Conservation (phyloP, 92 coral and sea anemone species). For the Porites cylindrica region DNA sequence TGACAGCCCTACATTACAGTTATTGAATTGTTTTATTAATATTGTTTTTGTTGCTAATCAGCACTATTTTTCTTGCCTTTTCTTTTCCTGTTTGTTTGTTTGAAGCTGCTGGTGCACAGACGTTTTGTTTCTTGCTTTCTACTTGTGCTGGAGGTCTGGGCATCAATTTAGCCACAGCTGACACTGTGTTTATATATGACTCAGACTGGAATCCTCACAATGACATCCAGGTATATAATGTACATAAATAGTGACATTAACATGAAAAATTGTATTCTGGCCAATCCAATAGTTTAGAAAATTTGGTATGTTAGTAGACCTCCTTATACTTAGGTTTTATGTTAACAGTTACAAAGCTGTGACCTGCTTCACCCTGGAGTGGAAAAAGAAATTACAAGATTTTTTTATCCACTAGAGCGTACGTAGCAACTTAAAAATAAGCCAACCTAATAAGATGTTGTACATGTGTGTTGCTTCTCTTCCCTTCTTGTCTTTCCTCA, state of each 20-base stretch:
- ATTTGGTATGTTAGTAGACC: neutral
- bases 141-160: slow-evolving; percentile 99
- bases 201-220: slow-evolving; percentile 99
- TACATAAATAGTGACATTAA: neutral
- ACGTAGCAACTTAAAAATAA: no score
- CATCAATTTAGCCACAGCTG: slow-evolving; percentile 94
- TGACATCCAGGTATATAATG: slow-evolving; percentile 80
- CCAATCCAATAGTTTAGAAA: neutral
- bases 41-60: neutral
- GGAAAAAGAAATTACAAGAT: no score
- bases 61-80: neutral
- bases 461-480: no score
- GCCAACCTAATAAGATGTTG: neutral
- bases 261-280: neutral
- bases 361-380: no score
- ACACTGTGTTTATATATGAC: slow-evolving; percentile 97
- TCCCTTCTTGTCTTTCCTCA: neutral
- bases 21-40: no score
- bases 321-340: no score
- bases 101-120: slow-evolving; percentile 89
- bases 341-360: no score
- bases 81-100: neutral
- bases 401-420: no score
- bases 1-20: no score
- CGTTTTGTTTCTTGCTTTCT: slow-evolving; percentile 93